phyloP scores from a whole-genome alignment of 2,888 invertebrate species.

The Scaptomyza cyrtandrae region DNA sequence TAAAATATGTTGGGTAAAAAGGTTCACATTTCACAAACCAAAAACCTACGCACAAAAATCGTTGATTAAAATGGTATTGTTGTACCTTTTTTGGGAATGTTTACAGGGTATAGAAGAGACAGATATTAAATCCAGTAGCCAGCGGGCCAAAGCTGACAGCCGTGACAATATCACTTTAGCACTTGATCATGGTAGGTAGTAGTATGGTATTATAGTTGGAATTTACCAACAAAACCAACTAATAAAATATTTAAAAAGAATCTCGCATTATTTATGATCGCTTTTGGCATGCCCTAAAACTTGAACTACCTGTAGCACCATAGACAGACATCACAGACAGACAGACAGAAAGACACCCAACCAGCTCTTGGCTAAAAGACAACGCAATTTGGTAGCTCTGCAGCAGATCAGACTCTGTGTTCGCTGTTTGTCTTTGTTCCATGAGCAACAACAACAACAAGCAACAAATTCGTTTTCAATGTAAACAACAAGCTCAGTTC shows the following conservation, averaged over 20 bases:
- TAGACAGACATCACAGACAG: neutral
- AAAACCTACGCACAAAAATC: too few relatives aligned
- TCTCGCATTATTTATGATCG: constrained; percentile 20
- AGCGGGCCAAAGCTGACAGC: constrained; percentile 22
- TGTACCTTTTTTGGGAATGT: neutral
- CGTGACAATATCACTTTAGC: constrained; percentile 28
- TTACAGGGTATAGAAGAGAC: constrained; percentile 8
- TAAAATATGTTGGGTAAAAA: too few relatives aligned
- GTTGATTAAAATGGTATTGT: neutral
- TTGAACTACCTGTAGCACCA: constrained; percentile 9
- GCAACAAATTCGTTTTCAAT: constrained; percentile 51
- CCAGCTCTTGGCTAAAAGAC: neutral
- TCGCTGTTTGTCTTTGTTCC: constrained; percentile 20
- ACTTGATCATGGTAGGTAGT: constrained; percentile 7
- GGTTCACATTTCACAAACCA: too few relatives aligned
- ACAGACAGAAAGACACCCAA: too few relatives aligned
- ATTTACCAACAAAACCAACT: neutral
- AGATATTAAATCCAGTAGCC: constrained; percentile 49
- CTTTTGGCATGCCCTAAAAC: constrained; percentile 19
- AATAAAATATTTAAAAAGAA: constrained; percentile 22
- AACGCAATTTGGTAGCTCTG: constrained; percentile 42
- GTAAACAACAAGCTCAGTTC: constrained; percentile 49
- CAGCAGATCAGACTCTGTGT: constrained; percentile 9
- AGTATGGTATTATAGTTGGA: constrained; percentile 10
- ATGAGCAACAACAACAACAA: constrained; percentile 38